These are phyloP conservation scores for Mesoligia furuncula DNA, from an alignment of 2,888 invertebrate species.

Conservation along the genomic window DNA sequence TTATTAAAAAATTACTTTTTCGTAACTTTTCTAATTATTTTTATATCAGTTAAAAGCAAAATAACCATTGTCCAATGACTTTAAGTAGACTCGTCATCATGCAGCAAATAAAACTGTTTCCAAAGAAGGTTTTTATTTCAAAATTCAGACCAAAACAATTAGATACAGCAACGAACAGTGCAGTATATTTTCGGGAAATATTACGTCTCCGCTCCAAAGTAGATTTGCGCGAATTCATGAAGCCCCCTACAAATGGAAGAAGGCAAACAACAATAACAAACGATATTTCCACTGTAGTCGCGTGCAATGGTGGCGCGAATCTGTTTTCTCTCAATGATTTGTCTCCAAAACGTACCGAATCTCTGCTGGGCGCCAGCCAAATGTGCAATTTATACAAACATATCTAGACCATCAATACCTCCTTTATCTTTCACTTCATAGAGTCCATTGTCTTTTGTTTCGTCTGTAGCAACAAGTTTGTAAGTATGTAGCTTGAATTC, in stretches of 20 bases:
- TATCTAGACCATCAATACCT: slow-evolving; percentile 38
- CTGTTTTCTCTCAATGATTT: slow-evolving; percentile 89
- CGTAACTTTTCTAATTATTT: background rate
- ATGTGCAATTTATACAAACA: slow-evolving; percentile 81
- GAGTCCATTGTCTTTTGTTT: slow-evolving; percentile 62
- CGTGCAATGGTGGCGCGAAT: slow-evolving; percentile 85
- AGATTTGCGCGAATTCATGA: slow-evolving; percentile 68
- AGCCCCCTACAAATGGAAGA: slow-evolving; percentile 69
- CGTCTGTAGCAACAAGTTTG: slow-evolving; percentile 65
- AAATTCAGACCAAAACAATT: slow-evolving; percentile 14
- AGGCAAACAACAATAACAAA: slow-evolving; percentile 81
- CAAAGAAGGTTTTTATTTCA: background rate
- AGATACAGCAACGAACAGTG: slow-evolving; percentile 21
- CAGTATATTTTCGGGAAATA: slow-evolving; percentile 49
- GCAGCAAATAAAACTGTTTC: too few species aligned
- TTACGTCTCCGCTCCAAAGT: slow-evolving; percentile 64
- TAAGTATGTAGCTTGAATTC: slow-evolving; percentile 83
- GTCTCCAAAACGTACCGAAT: slow-evolving; percentile 87
- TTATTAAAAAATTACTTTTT: background rate
- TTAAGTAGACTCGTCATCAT: background rate
- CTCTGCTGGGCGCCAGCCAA: slow-evolving; percentile 88
- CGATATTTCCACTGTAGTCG: slow-evolving; percentile 78
- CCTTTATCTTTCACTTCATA: slow-evolving; percentile 61
- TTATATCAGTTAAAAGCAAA: background rate
- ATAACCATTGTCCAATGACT: too few species aligned